Conservation (phyloP, 2,797 vertebrate genomes). For the Lagodon rhomboides region DNA sequence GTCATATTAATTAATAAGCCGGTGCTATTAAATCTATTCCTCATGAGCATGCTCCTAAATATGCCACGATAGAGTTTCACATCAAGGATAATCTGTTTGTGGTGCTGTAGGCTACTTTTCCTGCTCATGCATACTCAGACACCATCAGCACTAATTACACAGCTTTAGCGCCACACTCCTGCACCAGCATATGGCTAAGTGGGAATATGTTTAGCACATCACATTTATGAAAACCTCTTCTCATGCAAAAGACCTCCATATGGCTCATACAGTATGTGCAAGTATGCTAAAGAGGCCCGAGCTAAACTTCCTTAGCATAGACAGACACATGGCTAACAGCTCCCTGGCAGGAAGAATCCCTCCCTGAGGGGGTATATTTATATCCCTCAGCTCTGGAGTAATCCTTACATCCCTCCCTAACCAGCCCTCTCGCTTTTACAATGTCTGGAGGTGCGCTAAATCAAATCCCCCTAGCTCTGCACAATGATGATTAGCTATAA, state of each 20-base stretch:
- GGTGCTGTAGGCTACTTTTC: slow-evolving; percentile 41
- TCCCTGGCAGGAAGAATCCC: slow-evolving; percentile 63
- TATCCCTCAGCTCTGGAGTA: slow-evolving; percentile 78
- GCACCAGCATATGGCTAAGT: slow-evolving; percentile 61
- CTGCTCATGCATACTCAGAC: slow-evolving; percentile 49
- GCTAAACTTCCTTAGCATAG: slow-evolving; percentile 57
- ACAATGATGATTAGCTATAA: slow-evolving; percentile 86
- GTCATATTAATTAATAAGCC: slow-evolving; percentile 30
- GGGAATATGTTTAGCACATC: slow-evolving; percentile 66
- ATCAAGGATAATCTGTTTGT: slow-evolving; percentile 60
- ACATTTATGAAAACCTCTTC: slow-evolving; percentile 47
- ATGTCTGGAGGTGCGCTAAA: slow-evolving; percentile 83
- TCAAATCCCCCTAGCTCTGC: slow-evolving; percentile 82
- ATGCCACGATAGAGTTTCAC: slow-evolving; percentile 20
- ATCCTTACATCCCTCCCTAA: slow-evolving; percentile 76
- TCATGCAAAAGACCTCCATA: slow-evolving; percentile 50
- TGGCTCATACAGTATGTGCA: slow-evolving; percentile 47
- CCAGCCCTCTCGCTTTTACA: slow-evolving; percentile 79
- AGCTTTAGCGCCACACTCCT: slow-evolving; percentile 32
- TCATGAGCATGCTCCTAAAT: slow-evolving; percentile 37
- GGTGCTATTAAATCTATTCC: slow-evolving; percentile 26
- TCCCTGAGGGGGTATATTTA: slow-evolving; percentile 76
- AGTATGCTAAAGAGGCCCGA: slow-evolving; percentile 38
- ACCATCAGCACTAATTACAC: slow-evolving; percentile 63
- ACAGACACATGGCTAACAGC: slow-evolving; percentile 69